These are phyloP conservation scores for Nymphalis polychloros DNA, from an alignment of 2,888 invertebrate genomes.

Conservation along the genomic window DNA sequence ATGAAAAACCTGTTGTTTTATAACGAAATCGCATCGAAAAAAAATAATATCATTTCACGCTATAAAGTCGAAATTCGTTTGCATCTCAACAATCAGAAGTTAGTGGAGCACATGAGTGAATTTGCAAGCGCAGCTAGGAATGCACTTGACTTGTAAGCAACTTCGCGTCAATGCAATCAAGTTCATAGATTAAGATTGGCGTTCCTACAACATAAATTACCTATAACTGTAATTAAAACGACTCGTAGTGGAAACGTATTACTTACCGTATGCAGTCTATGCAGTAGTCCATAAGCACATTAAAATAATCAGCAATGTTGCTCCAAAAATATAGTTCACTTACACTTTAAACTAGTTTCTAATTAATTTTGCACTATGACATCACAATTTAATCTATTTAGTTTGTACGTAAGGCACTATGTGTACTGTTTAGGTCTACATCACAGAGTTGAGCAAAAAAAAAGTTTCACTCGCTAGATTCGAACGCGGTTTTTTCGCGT, in stretches of 20 bases:
- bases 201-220: slow-evolving; percentile 56
- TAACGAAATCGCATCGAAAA: slow-evolving; percentile 37
- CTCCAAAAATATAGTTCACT: slow-evolving; percentile 58
- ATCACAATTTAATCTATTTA: slow-evolving; percentile 64
- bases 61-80: slow-evolving; percentile 46
- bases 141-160: slow-evolving; percentile 60
- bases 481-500: slow-evolving; percentile 61
- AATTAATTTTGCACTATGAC: slow-evolving; percentile 73
- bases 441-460: slow-evolving; percentile 78
- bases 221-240: slow-evolving; percentile 43
- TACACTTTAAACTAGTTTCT: slow-evolving; percentile 60
- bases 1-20: slow-evolving; percentile 1
- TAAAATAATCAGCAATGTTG: slow-evolving; percentile 22
- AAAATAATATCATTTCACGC: slow-evolving; percentile 39
- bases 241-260: slow-evolving; percentile 37
- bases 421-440: slow-evolving; percentile 51
- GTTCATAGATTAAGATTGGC: slow-evolving; percentile 80
- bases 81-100: slow-evolving; percentile 46
- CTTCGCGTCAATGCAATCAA: slow-evolving; percentile 72
- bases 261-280: slow-evolving; percentile 61
- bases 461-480: slow-evolving; percentile 68
- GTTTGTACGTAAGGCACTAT: slow-evolving; percentile 76
- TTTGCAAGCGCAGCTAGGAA: slow-evolving; percentile 69
- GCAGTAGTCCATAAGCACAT: slow-evolving; percentile 67
- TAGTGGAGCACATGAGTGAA: slow-evolving; percentile 57